Conservation (phyloP, 2,797 vertebrate genomes). For the Molossus molossus region DNA sequence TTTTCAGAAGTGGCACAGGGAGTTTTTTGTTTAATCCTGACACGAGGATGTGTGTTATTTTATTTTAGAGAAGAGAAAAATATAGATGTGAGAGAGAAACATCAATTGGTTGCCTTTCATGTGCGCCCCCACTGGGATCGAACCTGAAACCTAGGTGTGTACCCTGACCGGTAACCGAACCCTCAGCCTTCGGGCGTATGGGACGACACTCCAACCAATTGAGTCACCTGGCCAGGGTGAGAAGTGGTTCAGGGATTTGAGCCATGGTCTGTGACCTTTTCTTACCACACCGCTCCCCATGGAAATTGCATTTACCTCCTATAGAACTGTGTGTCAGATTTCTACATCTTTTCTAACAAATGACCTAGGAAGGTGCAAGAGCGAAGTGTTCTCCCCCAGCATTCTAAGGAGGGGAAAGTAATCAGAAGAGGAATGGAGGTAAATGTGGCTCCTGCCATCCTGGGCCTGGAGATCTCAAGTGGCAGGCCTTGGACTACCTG, state of each 20-base stretch:
- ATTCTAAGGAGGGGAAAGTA: neutral
- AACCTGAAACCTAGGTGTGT: too few relatives aligned
- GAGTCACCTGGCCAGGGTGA: neutral
- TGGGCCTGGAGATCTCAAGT: neutral
- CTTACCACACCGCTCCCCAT: neutral
- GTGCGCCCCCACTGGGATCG: too few relatives aligned
- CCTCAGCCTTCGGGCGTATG: too few relatives aligned
- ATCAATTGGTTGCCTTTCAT: too few relatives aligned
- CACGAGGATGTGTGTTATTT: too few relatives aligned
- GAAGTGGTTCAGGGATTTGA: neutral
- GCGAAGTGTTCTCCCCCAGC: neutral
- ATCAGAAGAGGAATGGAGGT: neutral
- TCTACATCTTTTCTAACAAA: constrained; percentile 9
- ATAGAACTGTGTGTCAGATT: neutral
- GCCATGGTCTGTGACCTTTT: neutral
- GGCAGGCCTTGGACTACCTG: neutral
- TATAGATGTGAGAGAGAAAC: too few relatives aligned
- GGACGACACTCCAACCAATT: too few relatives aligned
- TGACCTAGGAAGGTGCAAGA: neutral
- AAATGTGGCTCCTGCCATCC: neutral
- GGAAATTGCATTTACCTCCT: constrained; percentile 18
- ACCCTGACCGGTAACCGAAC: too few relatives aligned
- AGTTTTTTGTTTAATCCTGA: neutral
- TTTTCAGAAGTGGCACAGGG: neutral
- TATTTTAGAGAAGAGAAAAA: too few relatives aligned